Evolutionary conservation across 2,888 invertebrate species (phyloP).

Genomic region (Aleiodes leptofemur): DNA sequence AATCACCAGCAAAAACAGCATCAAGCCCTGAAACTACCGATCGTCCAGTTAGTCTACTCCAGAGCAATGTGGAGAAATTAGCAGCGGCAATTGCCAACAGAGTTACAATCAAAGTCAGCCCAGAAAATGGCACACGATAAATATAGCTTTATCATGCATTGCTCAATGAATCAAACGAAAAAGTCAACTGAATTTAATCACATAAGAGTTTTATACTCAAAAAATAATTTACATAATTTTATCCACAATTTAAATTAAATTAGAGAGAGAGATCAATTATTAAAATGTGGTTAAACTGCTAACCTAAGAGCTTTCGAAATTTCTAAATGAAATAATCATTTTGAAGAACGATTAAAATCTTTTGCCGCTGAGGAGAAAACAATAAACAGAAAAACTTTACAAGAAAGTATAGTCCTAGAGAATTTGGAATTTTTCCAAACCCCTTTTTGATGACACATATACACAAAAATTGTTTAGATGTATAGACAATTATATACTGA

Average conservation of each 20-base stretch:
- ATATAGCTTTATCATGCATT: constrained; percentile 40
- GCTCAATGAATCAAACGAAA: constrained; percentile 24
- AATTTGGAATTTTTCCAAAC: constrained; percentile 1
- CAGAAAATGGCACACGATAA: constrained; percentile 71
- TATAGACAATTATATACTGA: constrained; percentile 25
- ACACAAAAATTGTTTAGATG: constrained; percentile 23
- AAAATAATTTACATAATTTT: constrained; percentile 43
- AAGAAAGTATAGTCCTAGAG: constrained; percentile 18
- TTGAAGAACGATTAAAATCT: too few species aligned
- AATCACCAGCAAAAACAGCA: constrained; percentile 30
- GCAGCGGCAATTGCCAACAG: constrained; percentile 70
- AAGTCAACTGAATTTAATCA: constrained; percentile 14
- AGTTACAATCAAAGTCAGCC: constrained; percentile 73
- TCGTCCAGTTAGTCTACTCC: constrained; percentile 59
- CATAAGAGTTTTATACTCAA: constrained; percentile 32
- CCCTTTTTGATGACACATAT: constrained; percentile 26
- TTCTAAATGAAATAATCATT: constrained; percentile 15
- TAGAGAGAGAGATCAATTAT: constrained; percentile 39
- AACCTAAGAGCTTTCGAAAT: too few species aligned
- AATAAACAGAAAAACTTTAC: constrained; percentile 15
- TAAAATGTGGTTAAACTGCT: too few species aligned
- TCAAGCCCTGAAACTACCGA: constrained; percentile 52
- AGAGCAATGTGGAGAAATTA: constrained; percentile 69
- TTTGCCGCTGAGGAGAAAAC: too few species aligned
- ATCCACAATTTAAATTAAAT: constrained; percentile 41